Conservation (phyloP, 2,888 invertebrate species). For the Amitus sp. region DNA sequence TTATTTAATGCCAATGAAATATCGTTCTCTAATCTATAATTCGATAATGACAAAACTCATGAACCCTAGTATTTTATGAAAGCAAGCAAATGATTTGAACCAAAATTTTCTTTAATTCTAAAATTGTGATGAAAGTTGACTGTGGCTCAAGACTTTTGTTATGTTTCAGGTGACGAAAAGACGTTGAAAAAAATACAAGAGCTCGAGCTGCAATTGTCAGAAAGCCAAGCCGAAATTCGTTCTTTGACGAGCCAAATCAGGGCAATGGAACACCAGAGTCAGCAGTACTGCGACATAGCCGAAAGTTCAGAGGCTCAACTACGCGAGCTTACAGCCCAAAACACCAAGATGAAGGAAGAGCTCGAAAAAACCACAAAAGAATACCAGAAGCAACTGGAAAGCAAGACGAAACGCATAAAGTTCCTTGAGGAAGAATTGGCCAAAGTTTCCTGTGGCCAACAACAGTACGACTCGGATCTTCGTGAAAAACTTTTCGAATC, state of each 20-base stretch:
- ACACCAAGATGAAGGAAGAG: conserved; percentile 70
- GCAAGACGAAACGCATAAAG: conserved; percentile 72
- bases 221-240: conserved; percentile 74
- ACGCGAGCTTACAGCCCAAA: conserved; percentile 71
- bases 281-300: conserved; percentile 87
- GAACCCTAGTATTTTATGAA: no score
- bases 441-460: conserved; percentile 75
- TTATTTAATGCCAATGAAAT: no score
- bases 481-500: conserved; percentile 67
- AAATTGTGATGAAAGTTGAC: no score
- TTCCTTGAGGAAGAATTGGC: conserved; percentile 78
- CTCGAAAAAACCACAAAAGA: conserved; percentile 71
- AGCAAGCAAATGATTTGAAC: no score
- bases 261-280: conserved; percentile 78
- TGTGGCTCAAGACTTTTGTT: no score
- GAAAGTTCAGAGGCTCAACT: conserved; percentile 84
- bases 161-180: conserved; percentile 69
- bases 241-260: conserved; percentile 78
- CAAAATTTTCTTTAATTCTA: no score
- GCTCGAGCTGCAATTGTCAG: conserved; percentile 74
- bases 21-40: no score
- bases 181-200: conserved; percentile 73
- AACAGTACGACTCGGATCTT: conserved; percentile 70
- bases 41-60: no score
- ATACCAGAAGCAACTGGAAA: conserved; percentile 61